Evolutionary conservation across 2,888 invertebrate species (phyloP), one percentile per base, ranked within the genome.

Genomic region (Orthosia incerta): DNA sequence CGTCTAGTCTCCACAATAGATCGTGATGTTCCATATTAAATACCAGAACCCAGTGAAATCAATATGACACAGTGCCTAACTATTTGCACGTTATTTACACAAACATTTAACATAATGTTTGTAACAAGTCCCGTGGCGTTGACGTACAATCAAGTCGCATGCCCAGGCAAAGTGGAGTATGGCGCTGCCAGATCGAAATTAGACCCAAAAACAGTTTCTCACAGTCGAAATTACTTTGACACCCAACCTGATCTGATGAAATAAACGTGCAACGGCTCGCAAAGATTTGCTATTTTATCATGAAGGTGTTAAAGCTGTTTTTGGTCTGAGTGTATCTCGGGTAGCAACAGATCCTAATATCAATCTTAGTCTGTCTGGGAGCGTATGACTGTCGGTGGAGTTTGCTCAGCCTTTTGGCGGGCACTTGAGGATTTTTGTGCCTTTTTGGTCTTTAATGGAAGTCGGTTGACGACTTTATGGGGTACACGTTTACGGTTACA

Each of bases 321-420:
- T 91, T 87, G 50, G 82, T 39, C 57, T 84, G 88, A 56, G 48
- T 7, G 68, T 62, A 64, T 67, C 74, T 85, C 71, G 89, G 87
- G 84, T 92, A 90, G 91, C 90, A 91, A 91, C 91, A 89, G 86
- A 85, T 82, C 81, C 73, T 86, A 84, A 86, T 89, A 91, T 91
- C 90, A 91, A 91, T 91, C 89, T 87, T 85, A 66, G 86, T 78
- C 82, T 87, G 88, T 89, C 88, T 89, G 87, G 76, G 80, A 81
- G 85, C 86, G 83, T 88, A 87, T 87, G 89, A 85, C 84, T 88
- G 87, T 88, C 88, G 89, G 85, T 80, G 82, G 83, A 89, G 88
- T 89, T 89, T 89, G 89, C 88, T 88, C 87, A 87, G 88, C 87
- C 89, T 90, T 92, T 91, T 89, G 87, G 87, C 86, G 86, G 86